Evolutionary conservation across 2,113 vertebrate species (phyloP), one percentile per base, ranked within the genome.

Genomic region (Boleophthalmus pectinirostris): DNA sequence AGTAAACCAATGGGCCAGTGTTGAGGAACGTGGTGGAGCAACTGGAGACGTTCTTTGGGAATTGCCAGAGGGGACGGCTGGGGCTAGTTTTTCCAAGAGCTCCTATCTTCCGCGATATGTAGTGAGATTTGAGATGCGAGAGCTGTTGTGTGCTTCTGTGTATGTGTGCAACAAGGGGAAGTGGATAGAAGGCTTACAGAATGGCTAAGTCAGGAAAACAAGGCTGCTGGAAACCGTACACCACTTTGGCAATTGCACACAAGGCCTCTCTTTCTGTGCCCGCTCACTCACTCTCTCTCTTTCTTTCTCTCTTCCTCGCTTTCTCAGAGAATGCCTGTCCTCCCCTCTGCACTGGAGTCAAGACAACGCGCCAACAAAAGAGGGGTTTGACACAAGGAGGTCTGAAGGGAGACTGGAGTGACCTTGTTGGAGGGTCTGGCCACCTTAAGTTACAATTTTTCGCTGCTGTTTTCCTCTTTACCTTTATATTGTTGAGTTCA

Each of bases 131-230:
- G 84, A 43, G 38, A 79, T 76, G 70, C 0, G 2, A 67, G 72
- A 35, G 73, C 57, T 61, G 58, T 61, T 68, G 61, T 68, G 73
- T 60, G 73, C 64, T 66, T 38, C 78, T 60, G 75, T 65, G 71
- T 57, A 66, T 69, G 70, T 63, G 69, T 65, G 72, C 63, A 70
- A 72, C 61, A 75, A 29, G 73, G 81, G 81, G 84, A 89, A 87
- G 85, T 88, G 75, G 88, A 89, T 76, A 33, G 80, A 83, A 81
- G 81, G 77, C 86, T 82, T 87, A 88, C 77, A 84, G 87, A 85
- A 88, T 57, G 69, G 83, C 82, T 82, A 88, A 89, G 78, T 91
- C 89, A 86, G 86, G 83, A 86, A 92, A 92, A 92, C 85, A 87
- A 86, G 85, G 78, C 79, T 58, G 80, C 77, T 89, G 87, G 89